A percentile compares a stretch with the other conserved stretches of the same genome.
phyloP scores from a whole-genome alignment of 2,113 vertebrate species.

The Antigone vipio region DNA sequence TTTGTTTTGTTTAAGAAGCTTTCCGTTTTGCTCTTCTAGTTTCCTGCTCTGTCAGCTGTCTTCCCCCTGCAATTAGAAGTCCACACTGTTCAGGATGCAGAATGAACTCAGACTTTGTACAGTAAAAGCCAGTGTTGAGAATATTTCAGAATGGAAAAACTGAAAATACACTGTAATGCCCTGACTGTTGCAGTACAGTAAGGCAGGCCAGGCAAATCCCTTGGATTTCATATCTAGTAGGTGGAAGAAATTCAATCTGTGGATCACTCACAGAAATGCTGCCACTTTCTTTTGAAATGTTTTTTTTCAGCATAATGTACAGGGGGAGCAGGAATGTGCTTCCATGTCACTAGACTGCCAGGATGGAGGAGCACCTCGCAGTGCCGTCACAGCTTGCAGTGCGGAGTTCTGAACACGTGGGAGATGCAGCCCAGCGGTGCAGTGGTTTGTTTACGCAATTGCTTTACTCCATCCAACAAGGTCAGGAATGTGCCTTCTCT shows the following conservation, averaged over 20 bases:
- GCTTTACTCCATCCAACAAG: not conserved
- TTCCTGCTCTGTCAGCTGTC: not conserved
- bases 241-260: not conserved
- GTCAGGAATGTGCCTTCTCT: not conserved
- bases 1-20: not conserved
- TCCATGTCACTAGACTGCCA: not conserved
- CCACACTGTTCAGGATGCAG: not conserved
- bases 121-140: not conserved
- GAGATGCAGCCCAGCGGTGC: fast-evolving
- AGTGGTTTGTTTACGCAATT: not conserved
- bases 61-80: not conserved
- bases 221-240: not conserved
- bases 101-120: not conserved
- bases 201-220: not conserved
- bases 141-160: not conserved
- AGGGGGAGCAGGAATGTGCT: not conserved
- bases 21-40: not conserved
- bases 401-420: fast-evolving
- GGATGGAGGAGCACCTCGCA: not conserved
- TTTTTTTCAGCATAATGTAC: not conserved
- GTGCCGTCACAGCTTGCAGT: not conserved
- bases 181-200: not conserved
- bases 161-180: not conserved
- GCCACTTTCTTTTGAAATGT: not conserved
- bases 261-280: not conserved